Percentiles rank a stretch among this genome's conserved stretches.
Conservation (phyloP, 2,113 vertebrate genomes). For the Ciconia maguari region DNA sequence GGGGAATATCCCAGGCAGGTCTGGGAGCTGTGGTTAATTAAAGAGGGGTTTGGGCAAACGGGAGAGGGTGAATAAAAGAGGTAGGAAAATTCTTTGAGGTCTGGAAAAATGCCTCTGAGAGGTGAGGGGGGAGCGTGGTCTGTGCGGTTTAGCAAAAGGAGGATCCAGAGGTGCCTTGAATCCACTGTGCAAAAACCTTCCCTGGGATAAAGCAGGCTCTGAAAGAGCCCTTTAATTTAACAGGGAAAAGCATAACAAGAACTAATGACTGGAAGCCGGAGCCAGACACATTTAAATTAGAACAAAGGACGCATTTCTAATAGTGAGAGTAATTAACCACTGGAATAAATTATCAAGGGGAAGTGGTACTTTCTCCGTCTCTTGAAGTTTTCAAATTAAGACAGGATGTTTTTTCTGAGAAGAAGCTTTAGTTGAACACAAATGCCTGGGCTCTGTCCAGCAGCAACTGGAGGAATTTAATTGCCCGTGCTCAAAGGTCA, state of each 20-base stretch:
- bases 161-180: not conserved
- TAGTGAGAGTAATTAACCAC: constrained; percentile 32
- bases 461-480: not conserved
- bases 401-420: not conserved
- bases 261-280: not conserved
- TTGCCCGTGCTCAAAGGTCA: fast-evolving
- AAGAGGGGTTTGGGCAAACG: not conserved
- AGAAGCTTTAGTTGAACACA: not conserved
- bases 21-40: not conserved
- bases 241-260: not conserved
- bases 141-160: not conserved
- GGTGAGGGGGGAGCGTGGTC: fast-evolving
- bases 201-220: not conserved
- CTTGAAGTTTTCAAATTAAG: constrained; percentile 6
- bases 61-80: not conserved
- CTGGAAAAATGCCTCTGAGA: not conserved
- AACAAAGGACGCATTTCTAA: constrained; percentile 43
- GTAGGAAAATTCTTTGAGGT: not conserved
- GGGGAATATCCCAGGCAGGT: not conserved
- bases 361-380: not conserved
- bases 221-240: not conserved
- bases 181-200: not conserved
- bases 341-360: constrained; percentile 33
- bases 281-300: constrained; percentile 27
- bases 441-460: not conserved